phyloP scores from a whole-genome alignment of 2,113 vertebrate genomes.

The Ranitomeya imitator region DNA sequence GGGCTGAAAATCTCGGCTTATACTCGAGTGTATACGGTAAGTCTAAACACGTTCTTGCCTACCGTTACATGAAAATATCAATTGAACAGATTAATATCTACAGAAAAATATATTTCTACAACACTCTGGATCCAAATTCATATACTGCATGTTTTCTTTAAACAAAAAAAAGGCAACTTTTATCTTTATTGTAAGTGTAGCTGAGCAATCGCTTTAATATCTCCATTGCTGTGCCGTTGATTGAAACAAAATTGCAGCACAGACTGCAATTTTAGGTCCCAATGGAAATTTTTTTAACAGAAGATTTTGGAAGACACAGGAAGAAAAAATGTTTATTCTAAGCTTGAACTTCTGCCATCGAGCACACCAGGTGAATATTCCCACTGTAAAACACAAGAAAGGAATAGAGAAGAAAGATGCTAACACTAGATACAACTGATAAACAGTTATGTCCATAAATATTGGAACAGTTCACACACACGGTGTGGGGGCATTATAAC shows the following conservation, averaged over 20 bases:
- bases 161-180: constrained; percentile 28
- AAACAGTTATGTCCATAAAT: not conserved
- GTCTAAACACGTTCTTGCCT: not conserved
- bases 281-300: constrained; percentile 43
- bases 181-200: constrained; percentile 34
- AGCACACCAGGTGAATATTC: constrained; percentile 23
- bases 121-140: not conserved
- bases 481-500: too few species aligned
- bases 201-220: constrained; percentile 45
- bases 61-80: not conserved
- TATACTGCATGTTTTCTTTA: constrained; percentile 3
- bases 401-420: not conserved
- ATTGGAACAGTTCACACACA: too few species aligned
- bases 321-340: constrained; percentile 31
- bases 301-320: constrained; percentile 21
- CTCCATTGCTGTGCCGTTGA: constrained; percentile 42
- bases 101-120: not conserved
- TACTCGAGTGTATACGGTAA: too few species aligned
- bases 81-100: too few species aligned
- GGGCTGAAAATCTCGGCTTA: too few species aligned
- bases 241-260: constrained; percentile 45
- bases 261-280: constrained; percentile 50
- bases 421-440: not conserved
- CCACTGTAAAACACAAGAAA: constrained; percentile 19
- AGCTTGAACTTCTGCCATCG: constrained; percentile 29